Base-by-base conservation (phyloP, 2,113 vertebrate genomes). In the Carlito syrichta region DNA sequence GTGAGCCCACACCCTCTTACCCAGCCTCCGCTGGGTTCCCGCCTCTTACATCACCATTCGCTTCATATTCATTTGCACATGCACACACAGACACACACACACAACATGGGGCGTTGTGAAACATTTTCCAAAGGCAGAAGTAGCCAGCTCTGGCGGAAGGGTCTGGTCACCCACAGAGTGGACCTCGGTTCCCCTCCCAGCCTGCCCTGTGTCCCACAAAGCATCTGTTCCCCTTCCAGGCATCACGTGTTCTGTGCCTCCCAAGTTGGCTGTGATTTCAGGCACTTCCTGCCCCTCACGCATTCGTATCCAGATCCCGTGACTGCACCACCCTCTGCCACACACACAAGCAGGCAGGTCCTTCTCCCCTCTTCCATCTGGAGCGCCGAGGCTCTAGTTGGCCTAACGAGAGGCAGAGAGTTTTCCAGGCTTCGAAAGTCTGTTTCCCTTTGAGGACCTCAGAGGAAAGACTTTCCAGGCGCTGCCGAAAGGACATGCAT, bases 101-200 rank as follows among this genome's bases (percentile, higher is more conserved):
- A 82, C 1, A 66, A 9, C 71, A 30, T 45, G 13, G 13, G 50
- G 25, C 0, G 0, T 98, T 98, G 87, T 68, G 93, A 97, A 97
- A 98, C 73, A 25, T 68, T 85, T 88, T 52, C 89, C 83, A 81
- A 96, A 97, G 78, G 93, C 96, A 97, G 97, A 98, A 97, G 97
- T 98, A 56, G 68, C 60, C 52, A 11, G 86, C 63, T 76, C 48
- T 58, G 45, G 93, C 56, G 91, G 95, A 97, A 97, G 62, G 74
- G 62, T 56, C 91, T 96, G 60, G 60, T 63, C 60, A 76, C 71
- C 78, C 69, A 48, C 58, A 77, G 79, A 8, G 8, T 45, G 48
- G 82, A 88, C 66, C 74, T 77, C 56, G 7, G 38, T 76, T 94
- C 66, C 85, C 54, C 54, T 94, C 66, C 54, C 17, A 13, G 71